Evolutionary conservation across 2,797 vertebrate genomes (phyloP), one percentile per base, ranked within the genome.

Genomic region (Bovichtus variegatus): DNA sequence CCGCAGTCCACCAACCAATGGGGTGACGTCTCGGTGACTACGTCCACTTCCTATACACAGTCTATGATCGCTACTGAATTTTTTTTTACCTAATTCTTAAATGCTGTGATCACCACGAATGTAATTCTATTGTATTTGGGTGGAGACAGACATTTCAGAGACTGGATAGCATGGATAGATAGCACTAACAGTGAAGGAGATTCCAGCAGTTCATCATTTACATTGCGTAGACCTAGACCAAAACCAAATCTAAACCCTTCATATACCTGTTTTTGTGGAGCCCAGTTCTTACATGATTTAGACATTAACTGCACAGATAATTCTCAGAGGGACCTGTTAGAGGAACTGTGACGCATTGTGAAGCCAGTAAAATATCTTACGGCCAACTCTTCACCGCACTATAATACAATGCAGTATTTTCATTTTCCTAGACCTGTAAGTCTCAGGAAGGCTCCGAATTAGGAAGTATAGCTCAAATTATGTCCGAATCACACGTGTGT

Each of bases 401-500:
- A 21, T 44, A 40, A 53, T 11, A 21, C 44, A 40, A 53, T 11
- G 36, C n/a, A n/a, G n/a, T n/a, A n/a, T n/a, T 71, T 72, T 12
- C 65, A 43, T 58, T 25, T 64, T 54, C 16, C 36, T 66, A 23
- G 43, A 54, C 59, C 62, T 68, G 69, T 40, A 71, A 47, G 53
- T 49, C 40, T 36, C 36, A 59, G 74, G 53, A 71, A 31, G 60
- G 60, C 73, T 78, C 71, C 71, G 67, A 19, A 69, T 71, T 36
- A 75, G 69, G 71, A 76, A 31, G 71, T 27, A 12, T 15, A 55
- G 38, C 59, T 77, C 60, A 57, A 53, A 34, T 74, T 58, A 21
- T 55, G 59, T 75, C 34, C 67, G 41, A 43, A 60, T 76, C 41
- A 47, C 76, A 81, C 16, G 65, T 73, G 75, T 46, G 75, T 58